These are phyloP conservation scores for Phalera bucephala DNA, from an alignment of 2,888 invertebrate genomes.

Conservation along the genomic window DNA sequence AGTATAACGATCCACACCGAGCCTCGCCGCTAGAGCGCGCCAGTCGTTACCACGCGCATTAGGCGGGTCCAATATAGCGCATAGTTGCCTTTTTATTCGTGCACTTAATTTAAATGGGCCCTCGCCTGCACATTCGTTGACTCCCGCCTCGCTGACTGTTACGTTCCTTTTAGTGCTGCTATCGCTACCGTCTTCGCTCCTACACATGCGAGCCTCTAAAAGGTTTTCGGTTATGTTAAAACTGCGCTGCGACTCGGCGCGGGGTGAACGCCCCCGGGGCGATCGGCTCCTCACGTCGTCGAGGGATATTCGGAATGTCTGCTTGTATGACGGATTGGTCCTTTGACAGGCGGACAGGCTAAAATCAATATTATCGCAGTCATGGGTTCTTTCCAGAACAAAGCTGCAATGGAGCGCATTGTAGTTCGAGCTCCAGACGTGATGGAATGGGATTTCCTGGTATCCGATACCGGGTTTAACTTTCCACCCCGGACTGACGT, in stretches of 20 bases:
- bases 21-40: conserved; percentile 96
- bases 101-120: conserved; percentile 84
- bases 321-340: conserved; percentile 76
- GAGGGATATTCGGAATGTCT: conserved; percentile 74
- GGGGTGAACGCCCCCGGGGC: conserved; percentile 73
- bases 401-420: conserved; percentile 96
- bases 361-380: conserved; percentile 75
- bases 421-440: conserved; percentile 94
- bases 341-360: conserved; percentile 73
- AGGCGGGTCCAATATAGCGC: conserved; percentile 93
- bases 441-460: conserved; percentile 94
- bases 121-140: conserved; percentile 84
- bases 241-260: conserved; percentile 72
- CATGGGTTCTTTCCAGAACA: conserved; percentile 88
- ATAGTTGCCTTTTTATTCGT: conserved; percentile 80
- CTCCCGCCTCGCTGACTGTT: conserved; percentile 84
- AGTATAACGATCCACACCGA: conserved; percentile 97
- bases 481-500: conserved; percentile 94
- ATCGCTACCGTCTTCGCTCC: conserved; percentile 75
- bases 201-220: conserved; percentile 71
- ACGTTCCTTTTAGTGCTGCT: conserved; percentile 74
- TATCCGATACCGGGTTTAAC: conserved; percentile 94
- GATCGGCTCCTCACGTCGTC: conserved; percentile 73
- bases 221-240: conserved; percentile 78
- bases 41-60: conserved; percentile 97